These are phyloP conservation scores for Troides oblongomaculatus DNA, from an alignment of 2,888 invertebrate species.

Conservation along the genomic window DNA sequence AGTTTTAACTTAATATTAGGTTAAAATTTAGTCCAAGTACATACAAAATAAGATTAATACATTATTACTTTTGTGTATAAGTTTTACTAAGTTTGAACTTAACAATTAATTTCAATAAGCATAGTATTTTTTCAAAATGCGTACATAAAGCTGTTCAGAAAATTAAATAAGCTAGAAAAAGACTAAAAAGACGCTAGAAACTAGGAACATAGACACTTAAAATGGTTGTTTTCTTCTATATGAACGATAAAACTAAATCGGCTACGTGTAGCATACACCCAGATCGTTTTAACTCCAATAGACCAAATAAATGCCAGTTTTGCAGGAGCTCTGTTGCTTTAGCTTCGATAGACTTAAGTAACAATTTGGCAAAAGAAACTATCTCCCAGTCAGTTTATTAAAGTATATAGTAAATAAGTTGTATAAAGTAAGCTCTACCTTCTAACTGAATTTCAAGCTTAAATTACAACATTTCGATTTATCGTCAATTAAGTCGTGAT, in stretches of 20 bases:
- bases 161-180: too few species aligned
- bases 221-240: neutral
- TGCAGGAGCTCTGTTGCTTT: slow-evolving; percentile 29
- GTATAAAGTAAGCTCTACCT: neutral
- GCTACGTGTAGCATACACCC: slow-evolving; percentile 3
- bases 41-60: too few species aligned
- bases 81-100: too few species aligned
- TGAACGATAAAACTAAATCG: slow-evolving; percentile 9
- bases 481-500: too few species aligned
- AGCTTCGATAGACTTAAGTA: neutral
- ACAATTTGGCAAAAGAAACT: slow-evolving; percentile 15
- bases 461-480: neutral
- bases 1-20: too few species aligned
- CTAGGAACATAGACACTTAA: neutral
- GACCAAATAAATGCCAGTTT: slow-evolving; percentile 26
- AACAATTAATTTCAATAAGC: too few species aligned
- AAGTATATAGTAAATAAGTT: too few species aligned
- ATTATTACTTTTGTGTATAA: too few species aligned
- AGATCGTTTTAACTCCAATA: slow-evolving; percentile 11
- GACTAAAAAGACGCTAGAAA: too few species aligned
- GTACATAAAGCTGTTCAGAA: too few species aligned
- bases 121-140: too few species aligned
- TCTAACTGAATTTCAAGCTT: neutral
- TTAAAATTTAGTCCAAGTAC: too few species aligned
- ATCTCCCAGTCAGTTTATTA: neutral